Evolutionary conservation across 2,888 invertebrate genomes (phyloP).

Genomic region (Caenorhabditis doughertyi): DNA sequence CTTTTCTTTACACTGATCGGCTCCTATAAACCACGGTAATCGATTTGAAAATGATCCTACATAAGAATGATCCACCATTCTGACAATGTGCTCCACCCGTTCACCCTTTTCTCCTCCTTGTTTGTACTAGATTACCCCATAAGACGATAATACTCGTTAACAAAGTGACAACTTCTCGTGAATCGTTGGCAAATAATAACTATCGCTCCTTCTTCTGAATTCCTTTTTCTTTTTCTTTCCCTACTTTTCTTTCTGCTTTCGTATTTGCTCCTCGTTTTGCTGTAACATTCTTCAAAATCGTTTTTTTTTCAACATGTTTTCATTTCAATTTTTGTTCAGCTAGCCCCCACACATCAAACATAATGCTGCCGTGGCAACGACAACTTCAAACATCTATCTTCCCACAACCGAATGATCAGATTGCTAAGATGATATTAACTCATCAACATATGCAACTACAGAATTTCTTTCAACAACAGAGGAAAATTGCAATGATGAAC

Average conservation of each 20-base stretch:
- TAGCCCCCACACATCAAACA: neutral
- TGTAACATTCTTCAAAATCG: constrained; percentile 33
- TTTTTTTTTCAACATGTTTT: constrained; percentile 18
- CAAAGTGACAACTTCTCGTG: constrained; percentile 60
- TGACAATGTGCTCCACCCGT: constrained; percentile 48
- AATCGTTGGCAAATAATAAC: constrained; percentile 53
- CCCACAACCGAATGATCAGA: constrained; percentile 58
- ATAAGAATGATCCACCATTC: neutral
- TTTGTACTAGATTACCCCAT: constrained; percentile 58
- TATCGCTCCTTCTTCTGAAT: constrained; percentile 57
- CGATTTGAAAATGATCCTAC: neutral
- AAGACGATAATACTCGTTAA: constrained; percentile 61
- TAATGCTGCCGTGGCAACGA: constrained; percentile 63
- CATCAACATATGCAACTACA: constrained; percentile 55
- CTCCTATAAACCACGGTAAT: neutral
- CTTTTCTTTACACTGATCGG: neutral
- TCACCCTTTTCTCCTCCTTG: constrained; percentile 1
- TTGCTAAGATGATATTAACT: constrained; percentile 47
- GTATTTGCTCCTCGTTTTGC: constrained; percentile 39
- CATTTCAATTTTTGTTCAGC: constrained; percentile 19
- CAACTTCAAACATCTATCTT: constrained; percentile 57
- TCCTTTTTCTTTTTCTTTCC: constrained; percentile 24
- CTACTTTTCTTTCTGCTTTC: constrained; percentile 1
- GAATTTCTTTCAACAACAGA: constrained; percentile 51
- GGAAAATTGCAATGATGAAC: constrained; percentile 37